Percentiles rank a stretch among this genome's conserved stretches.
These are phyloP conservation scores for Leptopterna dolabrata DNA, from an alignment of 2,888 invertebrate species.

Conservation along the genomic window DNA sequence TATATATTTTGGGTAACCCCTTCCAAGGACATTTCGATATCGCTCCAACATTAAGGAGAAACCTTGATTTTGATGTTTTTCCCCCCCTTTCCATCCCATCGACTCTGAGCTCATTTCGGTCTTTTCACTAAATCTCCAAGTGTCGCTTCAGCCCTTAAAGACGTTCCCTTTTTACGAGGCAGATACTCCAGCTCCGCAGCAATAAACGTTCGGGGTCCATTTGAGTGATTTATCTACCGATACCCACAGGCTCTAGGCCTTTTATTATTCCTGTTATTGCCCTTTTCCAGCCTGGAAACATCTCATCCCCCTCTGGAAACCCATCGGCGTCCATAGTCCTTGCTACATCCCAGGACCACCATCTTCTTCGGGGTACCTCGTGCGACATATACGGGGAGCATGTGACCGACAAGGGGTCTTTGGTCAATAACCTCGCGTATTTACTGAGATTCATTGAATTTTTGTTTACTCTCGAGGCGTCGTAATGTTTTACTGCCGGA, in stretches of 20 bases:
- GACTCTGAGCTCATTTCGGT: constrained; percentile 28
- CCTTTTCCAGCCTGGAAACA: constrained; percentile 29
- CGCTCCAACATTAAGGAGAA: background rate
- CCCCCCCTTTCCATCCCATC: background rate
- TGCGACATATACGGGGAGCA: background rate
- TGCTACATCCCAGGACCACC: background rate
- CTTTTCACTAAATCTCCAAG: constrained; percentile 40
- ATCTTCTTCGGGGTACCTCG: background rate
- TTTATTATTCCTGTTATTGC: constrained; percentile 54
- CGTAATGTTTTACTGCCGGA: background rate
- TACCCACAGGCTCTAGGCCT: constrained; percentile 28
- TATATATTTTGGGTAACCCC: background rate
- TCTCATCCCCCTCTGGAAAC: constrained; percentile 27
- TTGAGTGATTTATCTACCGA: constrained; percentile 52
- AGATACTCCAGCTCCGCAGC: constrained; percentile 28
- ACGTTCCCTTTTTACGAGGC: constrained; percentile 32
- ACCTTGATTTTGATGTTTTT: constrained; percentile 30
- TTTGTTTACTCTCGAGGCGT: constrained; percentile 20
- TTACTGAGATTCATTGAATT: constrained; percentile 37
- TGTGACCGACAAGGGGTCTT: background rate
- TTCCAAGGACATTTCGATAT: background rate
- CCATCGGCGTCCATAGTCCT: constrained; percentile 10
- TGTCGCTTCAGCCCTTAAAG: constrained; percentile 34
- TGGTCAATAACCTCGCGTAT: constrained; percentile 1
- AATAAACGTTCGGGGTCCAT: constrained; percentile 50